Base-by-base conservation (phyloP, 2,113 vertebrate genomes). In the Isichthys henryi region DNA sequence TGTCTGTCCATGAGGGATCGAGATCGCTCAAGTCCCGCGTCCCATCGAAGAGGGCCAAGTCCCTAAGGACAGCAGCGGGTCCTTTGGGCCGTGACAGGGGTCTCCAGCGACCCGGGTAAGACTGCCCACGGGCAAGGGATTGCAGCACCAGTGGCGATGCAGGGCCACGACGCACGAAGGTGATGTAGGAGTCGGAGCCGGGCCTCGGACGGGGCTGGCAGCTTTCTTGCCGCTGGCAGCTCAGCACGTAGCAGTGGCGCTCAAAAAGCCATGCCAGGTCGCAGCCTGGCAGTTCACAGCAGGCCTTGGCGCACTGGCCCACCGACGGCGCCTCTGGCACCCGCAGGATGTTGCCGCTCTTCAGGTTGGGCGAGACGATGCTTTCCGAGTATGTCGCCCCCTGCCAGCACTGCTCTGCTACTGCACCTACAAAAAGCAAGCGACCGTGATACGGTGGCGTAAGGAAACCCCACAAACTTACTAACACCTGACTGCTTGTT, bases 191-290 rank as follows among this genome's bases (percentile, higher is more conserved):
- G 58, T 96, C 95, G 0, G 96, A 92, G 0, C 95, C 94, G 0
- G 95, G 96, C 19, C 96, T 93, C 90, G 96, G 93, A 90, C 94
- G 95, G 85, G 97, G 97, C 86, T 94, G 94, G 46, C 98, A 98
- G 50, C 93, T 95, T 52, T 95, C 96, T 91, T 92, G 93, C 89
- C 89, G 95, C 39, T 94, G 96, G 92, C 98, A 99, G 94, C 94
- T 97, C 88, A 99, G 96, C 0, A 98, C 92, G 89, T 97, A 98
- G 93, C 98, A 99, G 90, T 90, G 96, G 3, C 92, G 95, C 80
- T 97, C 94, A 8, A 98, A 97, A 94, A 97, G 94, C 98, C 97
- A 99, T 50, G 97, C 96, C 91, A 98, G 91, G 92, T 98, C 96
- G 58, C 96, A 98, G 50, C 94, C 96, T 0, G 94, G 91, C 39